Evolutionary conservation across 1,140 invertebrate genomes (phyloP), one percentile per base, ranked within the genome.

Genomic region (Sweltsa coloradensis): DNA sequence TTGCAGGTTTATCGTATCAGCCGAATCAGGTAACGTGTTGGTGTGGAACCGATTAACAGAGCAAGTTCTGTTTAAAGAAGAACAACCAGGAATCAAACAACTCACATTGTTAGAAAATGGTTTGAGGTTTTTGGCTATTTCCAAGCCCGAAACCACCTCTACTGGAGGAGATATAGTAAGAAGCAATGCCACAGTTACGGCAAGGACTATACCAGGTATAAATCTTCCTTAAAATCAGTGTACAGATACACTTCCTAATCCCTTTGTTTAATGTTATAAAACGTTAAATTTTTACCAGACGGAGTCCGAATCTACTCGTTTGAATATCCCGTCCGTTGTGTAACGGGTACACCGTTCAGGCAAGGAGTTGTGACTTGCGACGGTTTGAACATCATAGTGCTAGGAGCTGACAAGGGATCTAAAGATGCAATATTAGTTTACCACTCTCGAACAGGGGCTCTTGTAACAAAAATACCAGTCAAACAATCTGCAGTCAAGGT

Each of bases 11-110:
- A 85, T 97, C 1, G 71, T 95, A 11, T 90, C 89, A 0, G 84
- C 89, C 0, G 94, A 97, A 61, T 94, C 90, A 1, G 92, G 91
- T 0, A 89, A 89, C 57, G 72, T 97, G 21, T 64, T 97, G 0
- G 78, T 97, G 21, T 98, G 94, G 94, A 85, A 93, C 56, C 72
- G 89, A n/a, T 68, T 78, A 26, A 84, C 83, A 1, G 79, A 86
- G 52, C 76, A 83, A 63, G 90, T 93, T 0, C 63, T 89, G 29
- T 89, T 80, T 55, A 85, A 88, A 69, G 79, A 89, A 57, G 79
- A 84, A 55, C 86, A 95, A 59, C 78, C 79, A 7, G 82, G 87
- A 4, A 83, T 96, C 4, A 82, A 83, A 49, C 91, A 96, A 62
- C 67, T 98, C 3, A 73, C 84, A 0, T 71, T 96, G 4, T 73